Percentiles rank a stretch among this genome's conserved stretches.
These are phyloP conservation scores for Fistularia tabacaria DNA, from an alignment of 2,797 vertebrate species.

Conservation along the genomic window DNA sequence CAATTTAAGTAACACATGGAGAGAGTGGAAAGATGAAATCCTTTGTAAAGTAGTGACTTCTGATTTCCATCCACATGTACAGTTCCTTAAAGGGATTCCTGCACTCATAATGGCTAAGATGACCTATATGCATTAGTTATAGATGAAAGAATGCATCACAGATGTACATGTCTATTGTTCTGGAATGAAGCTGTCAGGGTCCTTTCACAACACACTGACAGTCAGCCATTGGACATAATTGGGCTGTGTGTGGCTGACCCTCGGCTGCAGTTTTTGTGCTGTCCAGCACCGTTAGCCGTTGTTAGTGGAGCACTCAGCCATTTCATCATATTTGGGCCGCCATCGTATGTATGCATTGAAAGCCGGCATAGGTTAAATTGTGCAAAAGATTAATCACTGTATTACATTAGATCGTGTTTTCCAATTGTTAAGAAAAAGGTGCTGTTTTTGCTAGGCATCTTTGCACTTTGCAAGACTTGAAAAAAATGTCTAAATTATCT, in stretches of 20 bases:
- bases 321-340: not conserved
- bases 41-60: conserved; percentile 20
- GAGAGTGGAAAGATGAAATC: conserved; percentile 13
- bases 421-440: no score
- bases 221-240: conserved; percentile 1
- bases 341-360: conserved; percentile 3
- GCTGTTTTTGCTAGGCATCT: no score
- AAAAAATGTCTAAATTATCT: no score
- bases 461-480: no score
- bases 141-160: conserved; percentile 7
- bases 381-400: no score
- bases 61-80: conserved; percentile 9
- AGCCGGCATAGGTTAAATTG: no score
- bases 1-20: conserved; percentile 20
- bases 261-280: conserved; percentile 3
- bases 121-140: no score
- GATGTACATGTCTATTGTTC: conserved; percentile 2
- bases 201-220: conserved; percentile 9
- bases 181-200: conserved; percentile 11
- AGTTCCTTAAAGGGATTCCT: conserved; percentile 10
- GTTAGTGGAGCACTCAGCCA: not conserved
- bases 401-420: no score
- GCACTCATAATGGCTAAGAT: conserved; percentile 5
- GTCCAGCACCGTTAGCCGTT: conserved; percentile 8
- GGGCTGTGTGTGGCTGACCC: conserved; percentile 2